Base-by-base conservation (phyloP, 2,113 vertebrate species). In the Alces alces region DNA sequence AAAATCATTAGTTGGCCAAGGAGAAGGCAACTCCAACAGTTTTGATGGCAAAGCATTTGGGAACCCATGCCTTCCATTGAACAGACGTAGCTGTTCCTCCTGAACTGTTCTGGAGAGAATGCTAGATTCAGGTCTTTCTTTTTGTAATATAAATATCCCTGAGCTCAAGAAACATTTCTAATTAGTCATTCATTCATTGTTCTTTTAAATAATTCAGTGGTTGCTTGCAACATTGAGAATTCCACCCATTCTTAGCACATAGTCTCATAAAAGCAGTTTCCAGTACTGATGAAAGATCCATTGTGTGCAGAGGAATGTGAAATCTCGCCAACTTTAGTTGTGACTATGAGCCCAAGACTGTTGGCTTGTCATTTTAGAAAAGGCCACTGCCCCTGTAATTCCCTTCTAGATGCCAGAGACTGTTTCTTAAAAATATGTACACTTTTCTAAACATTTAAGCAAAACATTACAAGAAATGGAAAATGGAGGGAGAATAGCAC, bases 281-380 rank as follows among this genome's bases (percentile, higher is more conserved):
- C 96, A 97, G 50, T 98, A 97, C 97, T 92, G 97, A 97, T 98
- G 97, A 99, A 99, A 98, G 98, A 95, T 96, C 96, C 98, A 98
- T 98, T 99, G 98, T 98, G 36, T 93, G 96, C 50, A 87, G 91
- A 97, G 96, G 99, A 99, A 98, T 98, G 97, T 98, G 98, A 98
- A 97, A 64, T 97, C 95, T 95, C 78, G 96, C 25, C 76, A 96
- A 96, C 96, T 98, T 98, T 90, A 87, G 83, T 90, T 90, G 50
- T 89, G 93, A 90, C 33, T 91, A 9, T 96, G 96, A 93, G 95
- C 73, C 78, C 95, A 89, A 93, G 84, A 78, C 91, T 78, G 13
- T 52, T 91, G 47, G 80, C 97, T 98, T 96, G 97, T 64, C 95
- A 85, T 93, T 98, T 97, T 88, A 97, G 89, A 93, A 97, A 96